A percentile compares a stretch with the other conserved stretches of the same genome.
Conservation (phyloP, 2,888 invertebrate genomes). For the Drosophila paranaensis region DNA sequence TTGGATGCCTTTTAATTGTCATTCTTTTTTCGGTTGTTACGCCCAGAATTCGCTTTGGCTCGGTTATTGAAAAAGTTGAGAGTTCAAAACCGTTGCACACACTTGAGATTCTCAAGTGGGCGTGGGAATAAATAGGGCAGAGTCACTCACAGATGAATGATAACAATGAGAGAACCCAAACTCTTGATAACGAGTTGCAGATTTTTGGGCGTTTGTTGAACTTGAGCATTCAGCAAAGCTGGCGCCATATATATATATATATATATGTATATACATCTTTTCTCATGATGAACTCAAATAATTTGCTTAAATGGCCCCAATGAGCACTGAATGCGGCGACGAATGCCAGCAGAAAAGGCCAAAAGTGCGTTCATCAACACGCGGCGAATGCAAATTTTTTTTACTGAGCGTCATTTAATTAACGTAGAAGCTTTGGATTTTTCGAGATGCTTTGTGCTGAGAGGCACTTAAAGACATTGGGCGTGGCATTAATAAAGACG, state of each 20-base stretch:
- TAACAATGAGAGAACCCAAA: slow-evolving; percentile 36
- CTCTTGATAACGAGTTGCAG: slow-evolving; percentile 56
- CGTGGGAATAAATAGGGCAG: slow-evolving; percentile 40
- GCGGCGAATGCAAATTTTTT: slow-evolving; percentile 25
- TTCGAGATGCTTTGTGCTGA: background rate
- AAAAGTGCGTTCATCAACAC: slow-evolving; percentile 46
- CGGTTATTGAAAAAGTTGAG: slow-evolving; percentile 60
- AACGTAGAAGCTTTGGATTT: slow-evolving; percentile 23
- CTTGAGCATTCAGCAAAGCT: slow-evolving; percentile 27
- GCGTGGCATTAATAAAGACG: background rate
- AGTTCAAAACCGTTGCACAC: slow-evolving; percentile 57
- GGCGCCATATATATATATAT: slow-evolving; percentile 2
- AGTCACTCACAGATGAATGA: slow-evolving; percentile 23
- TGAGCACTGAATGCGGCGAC: slow-evolving; percentile 19
- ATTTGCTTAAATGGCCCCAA: slow-evolving; percentile 34
- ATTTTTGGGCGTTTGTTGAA: slow-evolving; percentile 63
- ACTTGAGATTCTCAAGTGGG: slow-evolving; percentile 18
- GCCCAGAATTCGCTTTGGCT: slow-evolving; percentile 34
- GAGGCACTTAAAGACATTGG: background rate
- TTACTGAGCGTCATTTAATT: slow-evolving; percentile 23
- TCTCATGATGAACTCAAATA: slow-evolving; percentile 17
- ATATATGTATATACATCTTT: background rate
- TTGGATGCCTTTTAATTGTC: slow-evolving; percentile 35
- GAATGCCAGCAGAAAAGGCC: slow-evolving; percentile 31
- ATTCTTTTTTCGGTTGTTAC: slow-evolving; percentile 25